A percentile compares a stretch with the other conserved stretches of the same genome.
Evolutionary conservation across 2,797 vertebrate species (phyloP).

Genomic region (Diplodus sargus): DNA sequence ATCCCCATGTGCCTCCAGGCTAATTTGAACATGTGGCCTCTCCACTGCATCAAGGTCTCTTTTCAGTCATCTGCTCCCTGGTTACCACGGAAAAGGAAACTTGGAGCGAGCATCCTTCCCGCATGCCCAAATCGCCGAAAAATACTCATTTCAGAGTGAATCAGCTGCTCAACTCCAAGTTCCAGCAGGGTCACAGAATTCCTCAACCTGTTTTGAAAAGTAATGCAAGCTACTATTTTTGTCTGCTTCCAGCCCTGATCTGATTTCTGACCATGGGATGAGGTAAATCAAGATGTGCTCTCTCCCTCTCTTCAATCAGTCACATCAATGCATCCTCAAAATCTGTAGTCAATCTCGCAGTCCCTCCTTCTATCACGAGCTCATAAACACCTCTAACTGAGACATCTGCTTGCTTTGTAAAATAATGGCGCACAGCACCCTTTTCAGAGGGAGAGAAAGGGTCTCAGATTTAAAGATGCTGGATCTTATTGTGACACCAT

Average conservation of each 20-base stretch:
- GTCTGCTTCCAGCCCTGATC: background rate
- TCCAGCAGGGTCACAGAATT: slow-evolving; percentile 34
- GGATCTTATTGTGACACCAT: slow-evolving; percentile 10
- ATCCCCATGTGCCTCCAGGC: slow-evolving; percentile 9
- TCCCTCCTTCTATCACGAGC: background rate
- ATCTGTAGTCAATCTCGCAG: background rate
- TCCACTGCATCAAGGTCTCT: background rate
- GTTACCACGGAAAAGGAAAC: background rate
- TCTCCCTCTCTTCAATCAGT: background rate
- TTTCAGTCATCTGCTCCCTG: background rate
- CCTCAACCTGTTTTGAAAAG: slow-evolving; percentile 15
- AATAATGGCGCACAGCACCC: background rate
- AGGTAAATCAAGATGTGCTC: slow-evolving; percentile 2
- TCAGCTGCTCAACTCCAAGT: slow-evolving; percentile 15
- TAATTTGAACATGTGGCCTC: slow-evolving; percentile 2
- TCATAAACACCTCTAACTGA: background rate
- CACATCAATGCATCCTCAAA: background rate
- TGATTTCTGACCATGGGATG: slow-evolving; percentile 24
- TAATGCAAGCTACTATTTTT: slow-evolving; percentile 32
- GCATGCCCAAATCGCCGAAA: slow-evolving; percentile 5
- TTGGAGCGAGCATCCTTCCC: background rate
- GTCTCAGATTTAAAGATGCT: slow-evolving; percentile 4
- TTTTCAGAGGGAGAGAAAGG: slow-evolving; percentile 3
- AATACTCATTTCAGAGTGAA: slow-evolving; percentile 21
- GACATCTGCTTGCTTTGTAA: slow-evolving; percentile 18